Conservation (phyloP, 1,140 invertebrate species). For the Dryas iulia region DNA sequence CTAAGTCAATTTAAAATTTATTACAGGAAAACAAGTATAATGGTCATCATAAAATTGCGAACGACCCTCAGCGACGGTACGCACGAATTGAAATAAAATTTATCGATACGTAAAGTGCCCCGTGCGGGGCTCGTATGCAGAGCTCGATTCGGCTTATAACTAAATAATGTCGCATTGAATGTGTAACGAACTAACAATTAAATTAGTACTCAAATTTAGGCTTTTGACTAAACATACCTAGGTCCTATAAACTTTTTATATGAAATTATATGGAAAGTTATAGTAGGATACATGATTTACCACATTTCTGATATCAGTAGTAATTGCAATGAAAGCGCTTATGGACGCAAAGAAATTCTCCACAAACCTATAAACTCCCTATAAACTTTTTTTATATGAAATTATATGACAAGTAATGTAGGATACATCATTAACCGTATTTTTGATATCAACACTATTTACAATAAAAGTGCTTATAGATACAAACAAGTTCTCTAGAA, state of each 20-base stretch:
- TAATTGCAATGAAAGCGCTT: too few relatives aligned
- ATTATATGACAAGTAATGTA: too few relatives aligned
- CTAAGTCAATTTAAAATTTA: constrained; percentile 50
- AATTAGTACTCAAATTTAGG: constrained; percentile 28
- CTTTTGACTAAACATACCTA: constrained; percentile 38
- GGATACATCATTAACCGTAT: too few relatives aligned
- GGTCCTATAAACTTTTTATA: constrained; percentile 18
- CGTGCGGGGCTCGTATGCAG: constrained; percentile 35
- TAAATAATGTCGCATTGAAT: constrained; percentile 47
- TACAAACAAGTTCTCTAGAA: not conserved
- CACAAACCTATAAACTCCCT: too few relatives aligned
- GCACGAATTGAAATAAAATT: constrained; percentile 62
- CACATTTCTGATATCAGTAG: too few relatives aligned
- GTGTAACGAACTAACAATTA: constrained; percentile 55
- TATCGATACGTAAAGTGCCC: constrained; percentile 46
- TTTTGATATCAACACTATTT: too few relatives aligned
- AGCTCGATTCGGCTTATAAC: constrained; percentile 47
- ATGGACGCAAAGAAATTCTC: too few relatives aligned
- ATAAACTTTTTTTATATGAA: too few relatives aligned
- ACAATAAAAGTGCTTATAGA: not conserved
- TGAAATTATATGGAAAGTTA: too few relatives aligned
- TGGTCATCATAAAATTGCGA: constrained; percentile 43
- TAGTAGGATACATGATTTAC: too few relatives aligned
- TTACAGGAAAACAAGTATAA: constrained; percentile 46
- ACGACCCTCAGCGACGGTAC: constrained; percentile 38